Conservation (phyloP, 2,888 invertebrate genomes). For the Bembecia ichneumoniformis region DNA sequence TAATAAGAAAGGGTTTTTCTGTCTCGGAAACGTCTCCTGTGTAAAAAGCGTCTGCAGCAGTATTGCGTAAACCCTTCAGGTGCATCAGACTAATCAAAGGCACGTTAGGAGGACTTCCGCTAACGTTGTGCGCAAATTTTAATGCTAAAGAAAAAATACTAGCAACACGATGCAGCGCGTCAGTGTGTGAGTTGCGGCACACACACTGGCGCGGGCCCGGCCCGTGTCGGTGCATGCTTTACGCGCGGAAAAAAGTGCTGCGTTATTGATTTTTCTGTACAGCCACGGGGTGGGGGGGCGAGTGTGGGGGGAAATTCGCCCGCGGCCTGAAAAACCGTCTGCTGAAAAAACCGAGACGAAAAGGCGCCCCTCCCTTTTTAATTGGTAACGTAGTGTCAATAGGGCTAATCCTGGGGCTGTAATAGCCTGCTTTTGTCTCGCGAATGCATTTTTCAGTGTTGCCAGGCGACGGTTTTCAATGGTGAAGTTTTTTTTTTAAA, state of each 20-base stretch:
- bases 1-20: not conserved
- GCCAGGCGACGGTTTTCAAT: conserved; percentile 37
- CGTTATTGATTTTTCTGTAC: conserved; percentile 74
- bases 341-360: conserved; percentile 72
- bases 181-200: conserved; percentile 36
- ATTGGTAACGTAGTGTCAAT: conserved; percentile 73
- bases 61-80: conserved; percentile 42
- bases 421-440: conserved; percentile 66
- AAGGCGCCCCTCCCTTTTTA: conserved; percentile 71
- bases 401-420: conserved; percentile 67
- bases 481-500: conserved; percentile 6
- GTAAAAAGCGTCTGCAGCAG: not conserved
- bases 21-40: not conserved
- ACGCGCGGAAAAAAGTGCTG: conserved; percentile 74
- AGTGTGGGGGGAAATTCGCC: conserved; percentile 34
- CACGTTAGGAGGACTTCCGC: conserved; percentile 19
- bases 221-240: conserved; percentile 70
- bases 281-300: conserved; percentile 42
- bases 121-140: conserved; percentile 46
- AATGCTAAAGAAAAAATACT: conserved; percentile 54
- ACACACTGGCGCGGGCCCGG: conserved; percentile 35
- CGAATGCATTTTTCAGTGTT: conserved; percentile 65
- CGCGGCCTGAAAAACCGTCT: conserved; percentile 72
- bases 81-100: conserved; percentile 51
- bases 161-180: conserved; percentile 43